These are phyloP conservation scores for Drosophila kambysellisi DNA, from an alignment of 2,888 invertebrate genomes.

Conservation along the genomic window DNA sequence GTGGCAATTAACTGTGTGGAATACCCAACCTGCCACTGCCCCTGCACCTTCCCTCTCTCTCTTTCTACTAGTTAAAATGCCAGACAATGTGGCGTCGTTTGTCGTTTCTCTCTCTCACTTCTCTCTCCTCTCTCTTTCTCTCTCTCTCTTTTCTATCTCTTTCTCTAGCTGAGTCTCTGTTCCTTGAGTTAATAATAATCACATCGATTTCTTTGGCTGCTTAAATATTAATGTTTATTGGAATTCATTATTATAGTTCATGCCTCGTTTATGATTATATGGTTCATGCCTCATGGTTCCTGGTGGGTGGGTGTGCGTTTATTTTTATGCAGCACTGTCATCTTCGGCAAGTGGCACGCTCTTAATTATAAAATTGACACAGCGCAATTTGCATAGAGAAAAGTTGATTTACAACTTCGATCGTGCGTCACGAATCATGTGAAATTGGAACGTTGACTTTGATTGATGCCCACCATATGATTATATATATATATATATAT, in stretches of 20 bases:
- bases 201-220: conserved; percentile 58
- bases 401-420: conserved; percentile 41
- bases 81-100: conserved; percentile 70
- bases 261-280: conserved; percentile 1
- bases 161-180: background rate
- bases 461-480: conserved; percentile 51
- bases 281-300: background rate
- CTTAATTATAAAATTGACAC: conserved; percentile 37
- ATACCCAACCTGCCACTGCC: conserved; percentile 6
- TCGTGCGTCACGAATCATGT: conserved; percentile 20
- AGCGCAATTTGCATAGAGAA: conserved; percentile 13
- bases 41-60: background rate
- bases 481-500: conserved; percentile 22
- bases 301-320: conserved; percentile 19
- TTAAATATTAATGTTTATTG: conserved; percentile 40
- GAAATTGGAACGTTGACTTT: conserved; percentile 46
- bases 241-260: conserved; percentile 31
- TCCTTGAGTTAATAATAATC: conserved; percentile 56
- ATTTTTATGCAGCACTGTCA: conserved; percentile 10
- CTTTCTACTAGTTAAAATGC: conserved; percentile 17
- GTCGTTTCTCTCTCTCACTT: background rate
- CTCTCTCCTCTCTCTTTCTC: background rate
- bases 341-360: conserved; percentile 2
- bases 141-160: conserved; percentile 1
- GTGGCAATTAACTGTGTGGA: conserved; percentile 50